Evolutionary conservation across 2,113 vertebrate genomes (phyloP).

Genomic region (Thunnus maccoyii): DNA sequence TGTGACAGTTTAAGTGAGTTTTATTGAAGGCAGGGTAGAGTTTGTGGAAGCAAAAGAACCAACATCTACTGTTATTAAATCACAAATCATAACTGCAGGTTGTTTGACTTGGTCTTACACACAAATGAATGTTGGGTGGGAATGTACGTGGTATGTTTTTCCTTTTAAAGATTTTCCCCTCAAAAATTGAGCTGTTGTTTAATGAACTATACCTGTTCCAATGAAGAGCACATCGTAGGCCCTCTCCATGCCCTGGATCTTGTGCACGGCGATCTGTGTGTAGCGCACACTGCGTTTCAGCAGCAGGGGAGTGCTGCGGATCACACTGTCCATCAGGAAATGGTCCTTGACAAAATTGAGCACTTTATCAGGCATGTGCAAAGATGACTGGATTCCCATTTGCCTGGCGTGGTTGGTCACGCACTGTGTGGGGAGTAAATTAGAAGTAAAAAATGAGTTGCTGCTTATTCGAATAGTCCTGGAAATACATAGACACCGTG

Average conservation of each 20-base stretch:
- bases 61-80: not conserved
- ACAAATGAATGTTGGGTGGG: too few relatives aligned
- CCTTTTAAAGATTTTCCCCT: not conserved
- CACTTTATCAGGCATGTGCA: conserved; percentile 95
- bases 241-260: conserved; percentile 81
- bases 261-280: conserved; percentile 91
- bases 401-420: conserved; percentile 89
- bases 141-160: not conserved
- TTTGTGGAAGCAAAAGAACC: not conserved
- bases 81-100: not conserved
- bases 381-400: conserved; percentile 90
- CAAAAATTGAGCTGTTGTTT: not conserved
- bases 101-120: not conserved
- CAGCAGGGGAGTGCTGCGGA: conserved; percentile 89
- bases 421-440: conserved; percentile 82
- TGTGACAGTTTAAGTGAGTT: not conserved
- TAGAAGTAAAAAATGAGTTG: conserved; percentile 15
- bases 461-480: not conserved
- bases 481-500: conserved; percentile 1
- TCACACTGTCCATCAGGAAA: conserved; percentile 93
- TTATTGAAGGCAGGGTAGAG: not conserved
- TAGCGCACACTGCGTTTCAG: conserved; percentile 89
- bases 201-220: conserved; percentile 87
- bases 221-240: conserved; percentile 92
- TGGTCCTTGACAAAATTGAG: conserved; percentile 97